Base-by-base conservation (phyloP, 2,113 vertebrate genomes). In the Machaerirhynchus nigripectus region DNA sequence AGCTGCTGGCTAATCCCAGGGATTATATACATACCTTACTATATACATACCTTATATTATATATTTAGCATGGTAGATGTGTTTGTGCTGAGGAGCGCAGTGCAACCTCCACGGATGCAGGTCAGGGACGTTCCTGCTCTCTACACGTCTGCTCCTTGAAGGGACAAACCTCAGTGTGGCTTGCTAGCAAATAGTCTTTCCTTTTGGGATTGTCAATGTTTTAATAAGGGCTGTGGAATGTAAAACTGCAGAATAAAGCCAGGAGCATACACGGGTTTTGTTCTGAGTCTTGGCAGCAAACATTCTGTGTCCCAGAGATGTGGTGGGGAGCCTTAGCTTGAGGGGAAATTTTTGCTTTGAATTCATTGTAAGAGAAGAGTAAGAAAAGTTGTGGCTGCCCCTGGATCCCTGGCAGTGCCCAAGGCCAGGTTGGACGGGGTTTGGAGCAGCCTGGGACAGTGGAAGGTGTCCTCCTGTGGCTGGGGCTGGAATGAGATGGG, bases 241-340 rank as follows among this genome's bases (percentile, higher is more conserved):
- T 50, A 64, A 40, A 77, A 37, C 11, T 49, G 7, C 13, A 46
- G 35, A 90, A 63, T 27, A 59, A 79, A 84, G 65, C 35, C 22
- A 56, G 11, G 28, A 26, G 26, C 5, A 9, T 10, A 18, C 6
- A 1, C 0, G 0, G 6, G 4, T 19, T 77, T 79, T 57, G 19
- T 70, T 79, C 46, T 39, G 26, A 28, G 28, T 59, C 77, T 35
- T 40, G 15, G 22, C 42, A 76, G 52, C 3, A 44, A 84, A 68
- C 19, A 21, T 40, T 15, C 20, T 44, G 4, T 47, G 8, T 68
- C 46, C 7, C 31, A 46, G 63, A 18, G 30, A 8, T 77, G 30
- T 2, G 2, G 6, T 18, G 13, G 3, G 10, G 35, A 76, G 24
- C 7, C 49, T 73, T 50, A 61, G 7, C 9, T 23, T 39, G 47